Conservation (phyloP, 1,140 invertebrate genomes). For the Cotesia glomerata region DNA sequence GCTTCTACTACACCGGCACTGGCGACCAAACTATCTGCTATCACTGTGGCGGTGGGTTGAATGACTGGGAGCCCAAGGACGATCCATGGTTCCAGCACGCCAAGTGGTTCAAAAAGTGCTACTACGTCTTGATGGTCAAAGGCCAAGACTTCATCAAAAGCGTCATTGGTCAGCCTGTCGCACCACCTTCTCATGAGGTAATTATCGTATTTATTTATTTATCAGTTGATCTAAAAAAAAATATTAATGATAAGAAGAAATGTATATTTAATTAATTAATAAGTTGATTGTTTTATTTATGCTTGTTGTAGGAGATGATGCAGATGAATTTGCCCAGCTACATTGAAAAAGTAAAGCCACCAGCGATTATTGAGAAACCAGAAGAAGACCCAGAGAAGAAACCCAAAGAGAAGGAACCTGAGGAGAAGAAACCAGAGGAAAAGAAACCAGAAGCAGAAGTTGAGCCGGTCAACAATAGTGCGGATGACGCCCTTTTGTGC, state of each 20-base stretch:
- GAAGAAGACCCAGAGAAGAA: constrained; percentile 35
- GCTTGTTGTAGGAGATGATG: constrained; percentile 50
- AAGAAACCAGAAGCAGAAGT: constrained; percentile 16
- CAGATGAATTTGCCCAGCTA: constrained; percentile 54
- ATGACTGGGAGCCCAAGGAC: constrained; percentile 86
- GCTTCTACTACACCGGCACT: constrained; percentile 88
- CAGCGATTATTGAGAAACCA: constrained; percentile 13
- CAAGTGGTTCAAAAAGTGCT: constrained; percentile 81
- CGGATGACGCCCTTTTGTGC: constrained; percentile 68
- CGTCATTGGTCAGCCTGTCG: constrained; percentile 54
- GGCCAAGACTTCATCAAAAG: constrained; percentile 73
- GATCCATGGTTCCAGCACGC: constrained; percentile 90
- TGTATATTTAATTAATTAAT: no score
- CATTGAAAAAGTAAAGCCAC: constrained; percentile 49
- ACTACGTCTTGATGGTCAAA: constrained; percentile 76
- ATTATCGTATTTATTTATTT: constrained; percentile 12
- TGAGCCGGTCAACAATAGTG: constrained; percentile 25
- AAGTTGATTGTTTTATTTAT: constrained; percentile 7
- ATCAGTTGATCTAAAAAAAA: no score
- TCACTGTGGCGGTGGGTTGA: constrained; percentile 84
- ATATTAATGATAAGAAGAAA: no score
- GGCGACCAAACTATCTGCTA: constrained; percentile 86
- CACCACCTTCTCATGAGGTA: constrained; percentile 53
- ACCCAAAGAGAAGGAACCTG: neutral
- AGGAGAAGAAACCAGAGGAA: no score